Evolutionary conservation across 2,888 invertebrate genomes (phyloP).

Genomic region (Apoderus coryli): DNA sequence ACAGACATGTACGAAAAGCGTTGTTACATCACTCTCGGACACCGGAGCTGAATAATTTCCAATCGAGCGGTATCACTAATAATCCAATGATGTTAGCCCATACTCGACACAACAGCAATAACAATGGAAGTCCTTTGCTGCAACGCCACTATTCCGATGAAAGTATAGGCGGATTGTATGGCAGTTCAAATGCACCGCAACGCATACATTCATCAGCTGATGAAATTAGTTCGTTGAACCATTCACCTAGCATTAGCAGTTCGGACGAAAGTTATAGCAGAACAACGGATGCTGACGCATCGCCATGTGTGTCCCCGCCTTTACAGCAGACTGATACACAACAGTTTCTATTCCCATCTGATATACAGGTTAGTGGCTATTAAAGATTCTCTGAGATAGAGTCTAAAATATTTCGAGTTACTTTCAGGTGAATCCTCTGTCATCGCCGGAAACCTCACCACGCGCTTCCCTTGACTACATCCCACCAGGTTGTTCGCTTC

Average conservation of each 20-base stretch:
- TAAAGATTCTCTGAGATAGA: too few species aligned
- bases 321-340: constrained; percentile 33
- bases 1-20: constrained; percentile 26
- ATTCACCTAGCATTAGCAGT: constrained; percentile 69
- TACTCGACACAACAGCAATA: constrained; percentile 27
- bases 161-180: constrained; percentile 37
- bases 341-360: constrained; percentile 47
- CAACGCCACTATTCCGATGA: constrained; percentile 54
- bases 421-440: constrained; percentile 33
- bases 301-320: constrained; percentile 37
- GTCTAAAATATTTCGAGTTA: too few species aligned
- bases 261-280: constrained; percentile 75
- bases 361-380: too few species aligned
- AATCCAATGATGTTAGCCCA: constrained; percentile 26
- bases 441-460: constrained; percentile 30
- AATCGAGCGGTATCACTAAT: too few species aligned
- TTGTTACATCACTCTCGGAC: constrained; percentile 24
- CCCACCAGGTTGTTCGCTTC: constrained; percentile 34
- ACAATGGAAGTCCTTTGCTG: constrained; percentile 33
- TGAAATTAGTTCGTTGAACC: constrained; percentile 66
- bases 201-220: constrained; percentile 67
- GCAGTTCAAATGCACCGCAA: constrained; percentile 30
- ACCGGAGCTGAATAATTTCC: too few species aligned
- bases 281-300: constrained; percentile 57
- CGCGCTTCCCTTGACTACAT: constrained; percentile 37